Conservation (phyloP, 2,888 invertebrate genomes). For the Campaea margaritaria region DNA sequence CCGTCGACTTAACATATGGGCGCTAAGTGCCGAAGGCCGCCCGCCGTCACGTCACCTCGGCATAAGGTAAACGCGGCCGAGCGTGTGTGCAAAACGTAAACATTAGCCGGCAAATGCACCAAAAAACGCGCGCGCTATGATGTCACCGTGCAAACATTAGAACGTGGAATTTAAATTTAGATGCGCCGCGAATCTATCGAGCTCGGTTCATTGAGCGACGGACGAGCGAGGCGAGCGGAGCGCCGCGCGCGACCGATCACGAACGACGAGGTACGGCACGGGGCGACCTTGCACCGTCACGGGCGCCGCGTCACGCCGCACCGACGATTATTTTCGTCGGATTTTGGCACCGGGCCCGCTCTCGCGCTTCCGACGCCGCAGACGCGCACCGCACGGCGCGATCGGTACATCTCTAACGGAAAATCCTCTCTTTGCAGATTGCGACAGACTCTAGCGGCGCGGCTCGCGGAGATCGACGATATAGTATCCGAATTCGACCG, state of each 20-base stretch:
- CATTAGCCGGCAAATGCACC: conserved; percentile 73
- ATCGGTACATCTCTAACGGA: conserved; percentile 56
- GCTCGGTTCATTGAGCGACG: conserved; percentile 82
- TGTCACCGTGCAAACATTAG: conserved; percentile 81
- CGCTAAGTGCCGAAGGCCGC: conserved; percentile 57
- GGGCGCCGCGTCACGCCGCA: conserved; percentile 75
- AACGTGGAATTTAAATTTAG: conserved; percentile 80
- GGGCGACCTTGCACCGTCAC: conserved; percentile 79
- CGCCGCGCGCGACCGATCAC: conserved; percentile 79
- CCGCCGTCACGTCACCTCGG: conserved; percentile 61
- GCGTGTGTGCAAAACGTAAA: conserved; percentile 77
- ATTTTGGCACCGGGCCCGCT: conserved; percentile 74
- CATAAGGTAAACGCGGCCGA: conserved; percentile 61
- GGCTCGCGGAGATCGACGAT: conserved; percentile 89
- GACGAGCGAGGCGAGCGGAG: conserved; percentile 80
- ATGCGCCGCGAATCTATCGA: conserved; percentile 71
- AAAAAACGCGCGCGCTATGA: conserved; percentile 76
- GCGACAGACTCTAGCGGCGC: conserved; percentile 91
- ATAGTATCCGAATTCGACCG: conserved; percentile 91
- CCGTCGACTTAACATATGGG: conserved; percentile 43
- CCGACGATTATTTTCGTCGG: conserved; percentile 81
- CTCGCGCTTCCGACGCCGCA: conserved; percentile 60
- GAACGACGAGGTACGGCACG: conserved; percentile 73
- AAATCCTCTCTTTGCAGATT: conserved; percentile 87
- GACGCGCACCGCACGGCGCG: conserved; percentile 55